Evolutionary conservation across 2,797 vertebrate species (phyloP), one percentile per base, ranked within the genome.

Genomic region (Delichon dasypus): DNA sequence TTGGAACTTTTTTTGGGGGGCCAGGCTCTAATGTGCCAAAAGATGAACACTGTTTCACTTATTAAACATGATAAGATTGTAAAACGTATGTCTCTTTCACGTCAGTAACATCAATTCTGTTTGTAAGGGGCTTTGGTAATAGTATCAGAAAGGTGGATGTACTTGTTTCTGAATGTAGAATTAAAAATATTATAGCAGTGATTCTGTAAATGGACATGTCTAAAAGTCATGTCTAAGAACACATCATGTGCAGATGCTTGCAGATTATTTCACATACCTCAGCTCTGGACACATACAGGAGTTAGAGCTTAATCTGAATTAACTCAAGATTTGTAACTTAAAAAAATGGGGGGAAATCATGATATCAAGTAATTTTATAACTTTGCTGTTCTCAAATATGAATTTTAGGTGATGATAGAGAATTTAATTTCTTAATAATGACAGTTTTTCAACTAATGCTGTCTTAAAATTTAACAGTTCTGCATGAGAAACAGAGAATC

Each of bases 301-400:
- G 11, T 53, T 71, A 25, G 5, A 88, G 10, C 12, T 64, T 71
- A 67, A 77, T 44, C 11, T 80, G 44, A 82, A 60, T 72, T 61
- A 66, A 38, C 3, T 48, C 16, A 83, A 54, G 38, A 61, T 2
- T 47, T 67, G 2, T 5, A 44, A 55, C 84, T 65, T 75, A 11
- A 23, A 86, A 73, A 53, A 22, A 4, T 0, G 1, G 4, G 3
- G 3, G 3, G 0, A 13, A 71, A 62, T 22, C 1, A 58, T 22
- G 0, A 45, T 55, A 86, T 73, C 5, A 57, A 64, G 17, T 53
- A 16, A 64, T 74, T 93, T 89, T 68, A 23, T 48, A 58, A 60
- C 18, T 85, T 71, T 36, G 6, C 1, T 22, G 50, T 45, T 16
- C 67, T 91, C 7, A 50, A 26, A 5, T 48, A 18, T 5, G 54